A percentile compares a stretch with the other conserved stretches of the same genome.
These are phyloP conservation scores for Calidris pugnax DNA, from an alignment of 2,113 vertebrate species.

Conservation along the genomic window DNA sequence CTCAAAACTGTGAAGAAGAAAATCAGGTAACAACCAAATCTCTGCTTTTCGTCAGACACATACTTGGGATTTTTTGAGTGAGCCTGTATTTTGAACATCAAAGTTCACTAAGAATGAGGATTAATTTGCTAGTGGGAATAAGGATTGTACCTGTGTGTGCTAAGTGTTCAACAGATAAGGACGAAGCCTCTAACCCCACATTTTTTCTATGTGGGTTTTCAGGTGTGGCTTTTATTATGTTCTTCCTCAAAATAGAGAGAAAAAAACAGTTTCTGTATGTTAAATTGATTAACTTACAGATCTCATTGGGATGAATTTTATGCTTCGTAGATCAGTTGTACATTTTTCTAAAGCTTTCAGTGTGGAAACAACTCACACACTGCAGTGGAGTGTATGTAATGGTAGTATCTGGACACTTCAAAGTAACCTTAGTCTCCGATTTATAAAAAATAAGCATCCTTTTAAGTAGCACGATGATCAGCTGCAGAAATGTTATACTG, in stretches of 20 bases:
- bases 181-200: background rate
- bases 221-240: background rate
- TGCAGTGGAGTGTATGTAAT: background rate
- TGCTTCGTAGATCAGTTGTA: background rate
- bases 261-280: background rate
- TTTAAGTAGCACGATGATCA: background rate
- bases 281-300: background rate
- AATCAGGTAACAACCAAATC: background rate
- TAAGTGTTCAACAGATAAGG: background rate
- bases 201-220: background rate
- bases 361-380: background rate
- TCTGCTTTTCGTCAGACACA: background rate
- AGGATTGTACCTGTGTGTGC: background rate
- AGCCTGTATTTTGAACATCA: background rate
- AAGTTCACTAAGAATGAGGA: background rate
- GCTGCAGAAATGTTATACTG: background rate
- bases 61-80: background rate
- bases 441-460: background rate
- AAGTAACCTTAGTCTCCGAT: background rate
- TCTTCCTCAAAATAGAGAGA: background rate
- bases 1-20: background rate
- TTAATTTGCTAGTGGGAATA: background rate
- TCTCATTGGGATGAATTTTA: background rate
- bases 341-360: background rate
- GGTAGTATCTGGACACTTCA: background rate